phyloP scores from a whole-genome alignment of 2,888 invertebrate genomes.

The Lasioglossum vierecki region DNA sequence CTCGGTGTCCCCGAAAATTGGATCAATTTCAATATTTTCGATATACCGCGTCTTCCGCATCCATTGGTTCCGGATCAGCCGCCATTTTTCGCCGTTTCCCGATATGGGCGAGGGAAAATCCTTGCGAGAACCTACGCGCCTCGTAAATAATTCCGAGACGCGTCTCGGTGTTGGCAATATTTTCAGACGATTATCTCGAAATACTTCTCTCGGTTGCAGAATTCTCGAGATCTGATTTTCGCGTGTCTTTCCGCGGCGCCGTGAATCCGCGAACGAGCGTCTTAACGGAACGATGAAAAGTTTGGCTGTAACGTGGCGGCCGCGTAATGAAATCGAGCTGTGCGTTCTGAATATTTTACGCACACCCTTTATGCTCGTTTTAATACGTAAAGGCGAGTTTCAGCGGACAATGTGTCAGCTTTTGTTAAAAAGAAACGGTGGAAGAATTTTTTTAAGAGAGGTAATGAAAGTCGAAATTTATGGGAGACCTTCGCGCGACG shows the following conservation, averaged over 20 bases:
- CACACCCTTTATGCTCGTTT: not conserved
- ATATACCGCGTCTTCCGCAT: not conserved
- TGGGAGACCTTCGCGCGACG: too few species aligned
- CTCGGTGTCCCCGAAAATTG: constrained; percentile 33
- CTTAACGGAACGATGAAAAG: constrained; percentile 32
- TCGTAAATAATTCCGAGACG: not conserved
- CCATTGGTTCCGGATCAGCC: not conserved
- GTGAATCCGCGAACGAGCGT: not conserved
- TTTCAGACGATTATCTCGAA: not conserved
- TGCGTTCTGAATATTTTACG: constrained; percentile 25
- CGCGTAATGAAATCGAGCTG: not conserved
- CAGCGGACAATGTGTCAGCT: not conserved
- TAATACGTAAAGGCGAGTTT: not conserved
- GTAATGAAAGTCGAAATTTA: not conserved
- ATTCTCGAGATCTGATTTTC: not conserved
- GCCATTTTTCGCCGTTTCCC: not conserved
- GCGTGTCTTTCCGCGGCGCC: not conserved
- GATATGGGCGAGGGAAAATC: not conserved
- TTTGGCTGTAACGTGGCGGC: constrained; percentile 9
- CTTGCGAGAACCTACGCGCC: too few species aligned
- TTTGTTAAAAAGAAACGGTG: not conserved
- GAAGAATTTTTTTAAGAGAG: not conserved
- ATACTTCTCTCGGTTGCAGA: not conserved
- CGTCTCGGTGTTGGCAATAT: not conserved
- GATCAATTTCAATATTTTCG: constrained; percentile 44